phyloP scores from a whole-genome alignment of 2,797 vertebrate species.

The Mastacembelus armatus region DNA sequence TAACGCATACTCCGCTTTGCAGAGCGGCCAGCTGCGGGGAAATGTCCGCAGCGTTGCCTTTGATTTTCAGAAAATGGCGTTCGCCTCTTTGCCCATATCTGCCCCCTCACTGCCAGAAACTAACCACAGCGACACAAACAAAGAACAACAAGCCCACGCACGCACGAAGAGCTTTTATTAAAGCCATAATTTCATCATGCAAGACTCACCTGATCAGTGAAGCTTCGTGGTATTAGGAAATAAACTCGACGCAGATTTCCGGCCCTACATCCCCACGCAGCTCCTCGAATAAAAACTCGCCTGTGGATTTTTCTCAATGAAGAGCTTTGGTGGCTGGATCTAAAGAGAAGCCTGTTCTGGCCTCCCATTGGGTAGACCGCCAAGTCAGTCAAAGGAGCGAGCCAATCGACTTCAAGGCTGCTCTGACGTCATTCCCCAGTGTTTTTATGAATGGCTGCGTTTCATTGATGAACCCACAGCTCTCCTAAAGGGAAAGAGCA shows the following conservation, averaged over 20 bases:
- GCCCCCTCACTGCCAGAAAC: constrained; percentile 18
- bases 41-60: constrained; percentile 65
- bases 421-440: constrained; percentile 38
- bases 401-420: constrained; percentile 67
- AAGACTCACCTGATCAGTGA: constrained; percentile 50
- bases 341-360: background rate
- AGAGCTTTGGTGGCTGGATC: constrained; percentile 44
- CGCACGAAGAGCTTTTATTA: background rate
- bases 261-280: constrained; percentile 63
- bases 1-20: background rate
- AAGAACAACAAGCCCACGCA: background rate
- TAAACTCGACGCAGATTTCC: constrained; percentile 26
- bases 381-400: constrained; percentile 44
- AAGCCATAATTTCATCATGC: background rate
- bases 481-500: constrained; percentile 76
- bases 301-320: constrained; percentile 83
- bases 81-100: constrained; percentile 42
- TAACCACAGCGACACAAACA: constrained; percentile 17
- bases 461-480: constrained; percentile 81
- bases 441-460: constrained; percentile 86
- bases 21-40: constrained; percentile 26
- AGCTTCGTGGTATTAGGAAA: constrained; percentile 40
- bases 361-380: constrained; percentile 63
- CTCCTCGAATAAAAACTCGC: constrained; percentile 59
- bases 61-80: constrained; percentile 84